Evolutionary conservation across 2,113 vertebrate species (phyloP).

Genomic region (Sula dactylatra): DNA sequence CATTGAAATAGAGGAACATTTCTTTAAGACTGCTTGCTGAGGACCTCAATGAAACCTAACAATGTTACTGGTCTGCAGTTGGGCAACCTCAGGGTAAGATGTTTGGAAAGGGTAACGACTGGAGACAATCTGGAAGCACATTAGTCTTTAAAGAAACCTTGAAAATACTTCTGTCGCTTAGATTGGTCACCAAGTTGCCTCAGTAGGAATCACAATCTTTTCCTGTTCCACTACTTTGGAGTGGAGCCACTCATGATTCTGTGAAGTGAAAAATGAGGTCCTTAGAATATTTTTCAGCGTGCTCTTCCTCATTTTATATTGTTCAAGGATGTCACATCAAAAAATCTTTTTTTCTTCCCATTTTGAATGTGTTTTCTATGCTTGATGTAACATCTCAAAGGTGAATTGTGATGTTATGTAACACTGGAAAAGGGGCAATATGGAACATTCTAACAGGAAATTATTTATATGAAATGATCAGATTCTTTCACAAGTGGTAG

Average conservation of each 20-base stretch:
- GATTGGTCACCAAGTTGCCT: neutral
- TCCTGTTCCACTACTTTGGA: neutral
- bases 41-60: neutral
- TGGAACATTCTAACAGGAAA: neutral
- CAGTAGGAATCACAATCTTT: neutral
- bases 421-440: neutral
- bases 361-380: neutral
- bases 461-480: neutral
- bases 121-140: neutral
- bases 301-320: neutral
- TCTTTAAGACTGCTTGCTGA: neutral
- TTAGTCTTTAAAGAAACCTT: neutral
- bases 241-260: neutral
- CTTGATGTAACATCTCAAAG: neutral
- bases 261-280: neutral
- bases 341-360: neutral
- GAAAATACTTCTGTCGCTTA: neutral
- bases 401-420: neutral
- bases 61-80: neutral
- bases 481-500: neutral
- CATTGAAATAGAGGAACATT: neutral
- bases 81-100: neutral
- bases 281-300: neutral
- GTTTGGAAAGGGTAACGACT: neutral
- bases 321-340: neutral